Percentiles rank a stretch among this genome's conserved stretches.
Evolutionary conservation across 2,888 invertebrate species (phyloP).

Genomic region (Tinea pellionella): DNA sequence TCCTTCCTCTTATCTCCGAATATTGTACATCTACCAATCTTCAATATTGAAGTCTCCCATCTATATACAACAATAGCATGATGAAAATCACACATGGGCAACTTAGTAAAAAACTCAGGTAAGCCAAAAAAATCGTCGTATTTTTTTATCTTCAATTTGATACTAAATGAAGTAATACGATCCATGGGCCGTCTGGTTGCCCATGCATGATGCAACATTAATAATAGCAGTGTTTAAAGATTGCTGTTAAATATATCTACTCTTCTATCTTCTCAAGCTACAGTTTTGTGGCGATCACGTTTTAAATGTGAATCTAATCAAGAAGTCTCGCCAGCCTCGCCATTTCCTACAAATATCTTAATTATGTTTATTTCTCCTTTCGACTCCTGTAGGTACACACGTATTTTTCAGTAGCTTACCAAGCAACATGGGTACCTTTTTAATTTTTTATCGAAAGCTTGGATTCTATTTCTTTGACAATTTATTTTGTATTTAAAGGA

Average conservation of each 20-base stretch:
- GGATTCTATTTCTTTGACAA: background rate
- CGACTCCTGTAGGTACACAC: background rate
- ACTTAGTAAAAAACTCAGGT: background rate
- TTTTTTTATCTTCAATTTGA: background rate
- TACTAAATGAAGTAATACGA: background rate
- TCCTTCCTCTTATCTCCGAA: background rate
- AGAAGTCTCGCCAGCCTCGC: background rate
- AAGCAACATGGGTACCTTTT: slow-evolving; percentile 4
- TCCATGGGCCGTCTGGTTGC: background rate
- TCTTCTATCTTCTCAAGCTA: too few relatives aligned
- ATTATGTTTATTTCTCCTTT: background rate
- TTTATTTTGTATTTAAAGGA: background rate
- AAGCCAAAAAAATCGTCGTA: background rate
- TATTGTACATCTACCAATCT: background rate
- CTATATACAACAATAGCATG: slow-evolving; percentile 2
- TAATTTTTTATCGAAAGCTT: background rate
- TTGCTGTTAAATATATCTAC: too few relatives aligned
- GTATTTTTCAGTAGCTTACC: background rate
- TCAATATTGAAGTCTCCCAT: background rate
- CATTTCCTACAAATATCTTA: background rate
- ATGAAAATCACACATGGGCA: slow-evolving; percentile 5
- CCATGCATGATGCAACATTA: background rate
- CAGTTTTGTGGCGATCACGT: too few relatives aligned
- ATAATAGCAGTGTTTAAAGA: too few relatives aligned
- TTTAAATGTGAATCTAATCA: too few relatives aligned